Conservation (phyloP, 2,797 vertebrate species). For the Chrosomus eos region DNA sequence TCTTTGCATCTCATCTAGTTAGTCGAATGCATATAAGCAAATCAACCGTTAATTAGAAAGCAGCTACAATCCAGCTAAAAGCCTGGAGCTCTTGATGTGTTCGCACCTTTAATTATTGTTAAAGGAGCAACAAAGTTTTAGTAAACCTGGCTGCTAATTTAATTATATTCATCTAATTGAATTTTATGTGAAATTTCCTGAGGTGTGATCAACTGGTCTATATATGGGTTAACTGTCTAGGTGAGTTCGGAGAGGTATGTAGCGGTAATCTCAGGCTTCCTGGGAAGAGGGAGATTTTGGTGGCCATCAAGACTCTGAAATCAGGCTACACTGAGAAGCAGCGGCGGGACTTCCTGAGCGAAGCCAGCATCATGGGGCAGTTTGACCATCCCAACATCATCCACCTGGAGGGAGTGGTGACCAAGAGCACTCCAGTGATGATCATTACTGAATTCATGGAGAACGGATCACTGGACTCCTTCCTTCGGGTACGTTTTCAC, state of each 20-base stretch:
- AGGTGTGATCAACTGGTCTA: background rate
- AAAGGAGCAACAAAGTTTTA: conserved; percentile 19
- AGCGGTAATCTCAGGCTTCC: conserved; percentile 88
- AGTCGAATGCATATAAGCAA: conserved; percentile 5
- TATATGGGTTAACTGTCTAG: conserved; percentile 63
- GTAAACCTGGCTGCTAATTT: conserved; percentile 1
- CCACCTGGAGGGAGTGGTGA: conserved; percentile 88
- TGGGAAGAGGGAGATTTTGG: conserved; percentile 88
- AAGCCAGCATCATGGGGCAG: conserved; percentile 92
- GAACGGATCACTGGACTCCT: conserved; percentile 89
- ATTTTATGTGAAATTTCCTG: background rate
- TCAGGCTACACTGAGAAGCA: conserved; percentile 89
- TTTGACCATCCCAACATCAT: conserved; percentile 92
- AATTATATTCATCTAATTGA: conserved; percentile 13
- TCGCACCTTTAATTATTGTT: conserved; percentile 16
- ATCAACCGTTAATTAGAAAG: conserved; percentile 28
- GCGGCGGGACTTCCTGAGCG: conserved; percentile 86
- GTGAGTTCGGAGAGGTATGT: conserved; percentile 91
- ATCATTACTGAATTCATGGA: conserved; percentile 94
- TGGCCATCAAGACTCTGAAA: conserved; percentile 90
- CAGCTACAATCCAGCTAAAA: conserved; percentile 20
- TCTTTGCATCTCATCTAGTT: conserved; percentile 13
- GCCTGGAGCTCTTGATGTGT: conserved; percentile 9
- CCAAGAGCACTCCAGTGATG: conserved; percentile 89
- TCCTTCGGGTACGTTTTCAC: conserved; percentile 80